phyloP scores from a whole-genome alignment of 2,888 invertebrate genomes.

The Pomacea canaliculata region DNA sequence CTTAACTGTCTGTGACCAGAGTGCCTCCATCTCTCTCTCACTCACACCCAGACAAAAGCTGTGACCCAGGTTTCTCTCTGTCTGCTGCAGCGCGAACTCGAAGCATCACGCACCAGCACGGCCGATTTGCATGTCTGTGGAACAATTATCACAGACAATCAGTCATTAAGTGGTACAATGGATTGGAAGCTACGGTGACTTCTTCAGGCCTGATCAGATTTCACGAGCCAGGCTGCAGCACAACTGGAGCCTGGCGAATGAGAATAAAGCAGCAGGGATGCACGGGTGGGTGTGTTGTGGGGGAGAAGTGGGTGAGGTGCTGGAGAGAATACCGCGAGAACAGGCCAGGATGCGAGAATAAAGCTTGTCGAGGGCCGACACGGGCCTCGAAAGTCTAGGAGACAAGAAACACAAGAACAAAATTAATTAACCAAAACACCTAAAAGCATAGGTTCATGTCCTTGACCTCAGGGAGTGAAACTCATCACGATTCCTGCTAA shows the following conservation, averaged over 20 bases:
- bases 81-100: background rate
- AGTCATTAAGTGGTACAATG: slow-evolving; percentile 38
- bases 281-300: background rate
- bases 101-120: background rate
- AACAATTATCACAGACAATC: slow-evolving; percentile 34
- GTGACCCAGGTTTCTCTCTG: background rate
- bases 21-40: background rate
- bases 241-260: no score
- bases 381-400: no score
- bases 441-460: no score
- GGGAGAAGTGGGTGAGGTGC: background rate
- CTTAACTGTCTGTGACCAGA: background rate
- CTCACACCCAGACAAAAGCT: background rate
- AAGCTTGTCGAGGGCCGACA: no score
- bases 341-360: no score
- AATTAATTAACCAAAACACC: no score
- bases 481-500: no score
- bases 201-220: slow-evolving; percentile 23
- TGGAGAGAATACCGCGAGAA: background rate
- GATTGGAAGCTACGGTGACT: slow-evolving; percentile 13
- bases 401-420: no score
- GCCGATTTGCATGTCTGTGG: slow-evolving; percentile 27
- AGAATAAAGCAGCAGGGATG: background rate
- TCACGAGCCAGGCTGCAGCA: background rate
- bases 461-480: no score